phyloP scores from a whole-genome alignment of 2,113 vertebrate genomes.

The Oreochromis tanganicae region DNA sequence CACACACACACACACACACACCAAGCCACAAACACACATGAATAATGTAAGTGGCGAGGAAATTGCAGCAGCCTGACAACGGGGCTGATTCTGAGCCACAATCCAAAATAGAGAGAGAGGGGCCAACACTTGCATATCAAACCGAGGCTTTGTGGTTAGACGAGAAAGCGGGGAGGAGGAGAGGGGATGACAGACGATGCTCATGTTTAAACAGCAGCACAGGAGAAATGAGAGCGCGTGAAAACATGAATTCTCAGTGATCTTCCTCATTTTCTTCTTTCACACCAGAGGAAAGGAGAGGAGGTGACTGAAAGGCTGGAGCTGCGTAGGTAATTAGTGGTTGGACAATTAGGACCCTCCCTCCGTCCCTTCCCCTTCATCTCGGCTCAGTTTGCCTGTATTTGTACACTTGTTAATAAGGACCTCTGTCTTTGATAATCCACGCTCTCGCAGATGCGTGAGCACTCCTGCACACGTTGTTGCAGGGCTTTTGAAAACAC shows the following conservation, averaged over 20 bases:
- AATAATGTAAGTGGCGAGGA: constrained; percentile 53
- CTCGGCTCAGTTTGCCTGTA: neutral
- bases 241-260: constrained; percentile 23
- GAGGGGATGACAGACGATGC: neutral
- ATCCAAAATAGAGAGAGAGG: constrained; percentile 35
- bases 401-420: constrained; percentile 44
- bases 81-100: constrained; percentile 25
- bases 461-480: neutral
- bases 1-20: neutral
- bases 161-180: neutral
- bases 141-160: constrained; percentile 36
- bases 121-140: constrained; percentile 51
- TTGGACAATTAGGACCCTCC: neutral
- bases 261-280: neutral
- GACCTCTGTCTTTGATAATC: constrained; percentile 22
- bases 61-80: constrained; percentile 48
- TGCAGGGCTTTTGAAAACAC: neutral
- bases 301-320: constrained; percentile 11
- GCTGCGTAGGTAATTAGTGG: constrained; percentile 11
- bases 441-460: neutral
- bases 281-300: neutral
- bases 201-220: constrained; percentile 45
- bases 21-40: constrained; percentile 9
- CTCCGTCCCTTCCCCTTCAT: neutral
- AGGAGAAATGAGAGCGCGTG: constrained; percentile 4